Conservation (phyloP, 2,888 invertebrate genomes). For the Ectropis crepuscularia region DNA sequence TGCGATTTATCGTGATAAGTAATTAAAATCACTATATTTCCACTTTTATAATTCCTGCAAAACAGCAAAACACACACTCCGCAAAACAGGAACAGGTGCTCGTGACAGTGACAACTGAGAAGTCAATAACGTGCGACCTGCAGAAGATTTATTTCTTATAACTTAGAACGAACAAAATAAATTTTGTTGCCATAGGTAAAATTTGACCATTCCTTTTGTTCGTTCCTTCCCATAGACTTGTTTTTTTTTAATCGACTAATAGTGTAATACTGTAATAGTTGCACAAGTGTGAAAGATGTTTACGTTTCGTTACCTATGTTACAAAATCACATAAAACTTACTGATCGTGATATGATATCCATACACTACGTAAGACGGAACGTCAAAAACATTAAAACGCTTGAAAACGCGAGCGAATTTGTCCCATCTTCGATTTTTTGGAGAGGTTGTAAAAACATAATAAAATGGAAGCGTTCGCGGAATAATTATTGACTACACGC, state of each 20-base stretch:
- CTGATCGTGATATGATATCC: background rate
- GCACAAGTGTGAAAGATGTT: constrained; percentile 11
- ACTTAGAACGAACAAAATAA: too few species aligned
- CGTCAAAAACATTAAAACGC: constrained; percentile 13
- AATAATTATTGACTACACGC: constrained; percentile 1
- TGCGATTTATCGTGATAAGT: constrained; percentile 40
- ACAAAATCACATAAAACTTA: background rate
- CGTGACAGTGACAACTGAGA: background rate
- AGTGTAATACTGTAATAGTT: too few species aligned
- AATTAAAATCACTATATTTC: background rate
- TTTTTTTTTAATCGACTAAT: too few species aligned
- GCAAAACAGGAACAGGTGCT: constrained; percentile 4
- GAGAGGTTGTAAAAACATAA: constrained; percentile 18
- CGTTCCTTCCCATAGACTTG: too few species aligned
- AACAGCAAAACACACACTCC: too few species aligned
- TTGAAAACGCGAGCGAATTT: constrained; percentile 13
- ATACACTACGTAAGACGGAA: constrained; percentile 1
- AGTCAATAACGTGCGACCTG: background rate
- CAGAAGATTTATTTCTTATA: too few species aligned
- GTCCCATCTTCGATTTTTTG: constrained; percentile 38
- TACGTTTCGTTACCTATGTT: background rate
- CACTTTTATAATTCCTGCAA: background rate
- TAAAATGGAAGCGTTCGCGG: constrained; percentile 21
- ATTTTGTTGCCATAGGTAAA: too few species aligned
- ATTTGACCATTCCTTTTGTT: too few species aligned